Conservation (phyloP, 2,113 vertebrate species). For the Pteropus alecto region DNA sequence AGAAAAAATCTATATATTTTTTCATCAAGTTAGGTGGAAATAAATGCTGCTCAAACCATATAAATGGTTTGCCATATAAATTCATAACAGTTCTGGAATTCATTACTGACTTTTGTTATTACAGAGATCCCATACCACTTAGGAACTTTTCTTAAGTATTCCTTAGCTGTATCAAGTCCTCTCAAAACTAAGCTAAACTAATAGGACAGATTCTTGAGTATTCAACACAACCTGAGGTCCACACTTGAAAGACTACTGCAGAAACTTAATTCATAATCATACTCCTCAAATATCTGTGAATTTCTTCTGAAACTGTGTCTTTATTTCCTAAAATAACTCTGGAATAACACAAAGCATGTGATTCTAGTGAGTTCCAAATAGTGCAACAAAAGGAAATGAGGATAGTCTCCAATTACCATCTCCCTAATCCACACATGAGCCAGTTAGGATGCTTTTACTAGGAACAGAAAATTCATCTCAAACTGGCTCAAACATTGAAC, state of each 20-base stretch:
- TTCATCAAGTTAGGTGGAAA: not conserved
- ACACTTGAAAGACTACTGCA: slow-evolving; percentile 6
- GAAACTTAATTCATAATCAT: slow-evolving; percentile 16
- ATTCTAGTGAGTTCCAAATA: not conserved
- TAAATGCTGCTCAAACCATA: not conserved
- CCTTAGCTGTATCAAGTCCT: not conserved
- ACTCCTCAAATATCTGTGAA: not conserved
- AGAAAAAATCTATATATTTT: not conserved
- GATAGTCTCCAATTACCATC: not conserved
- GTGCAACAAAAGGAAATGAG: slow-evolving; percentile 5
- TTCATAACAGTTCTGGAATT: not conserved
- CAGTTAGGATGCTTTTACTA: not conserved
- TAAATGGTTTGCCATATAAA: not conserved
- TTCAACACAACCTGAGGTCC: not conserved
- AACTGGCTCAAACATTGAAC: not conserved
- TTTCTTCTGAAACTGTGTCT: slow-evolving; percentile 9
- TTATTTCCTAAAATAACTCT: slow-evolving; percentile 37
- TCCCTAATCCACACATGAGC: not conserved
- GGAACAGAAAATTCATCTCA: not conserved
- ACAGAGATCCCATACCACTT: not conserved
- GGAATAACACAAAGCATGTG: not conserved
- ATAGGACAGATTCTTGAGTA: slow-evolving; percentile 1
- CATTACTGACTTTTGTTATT: not conserved
- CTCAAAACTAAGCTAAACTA: slow-evolving; percentile 13
- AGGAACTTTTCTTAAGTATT: not conserved